These are phyloP conservation scores for Drosophila truncata DNA, from an alignment of 1,140 invertebrate species.

Conservation along the genomic window DNA sequence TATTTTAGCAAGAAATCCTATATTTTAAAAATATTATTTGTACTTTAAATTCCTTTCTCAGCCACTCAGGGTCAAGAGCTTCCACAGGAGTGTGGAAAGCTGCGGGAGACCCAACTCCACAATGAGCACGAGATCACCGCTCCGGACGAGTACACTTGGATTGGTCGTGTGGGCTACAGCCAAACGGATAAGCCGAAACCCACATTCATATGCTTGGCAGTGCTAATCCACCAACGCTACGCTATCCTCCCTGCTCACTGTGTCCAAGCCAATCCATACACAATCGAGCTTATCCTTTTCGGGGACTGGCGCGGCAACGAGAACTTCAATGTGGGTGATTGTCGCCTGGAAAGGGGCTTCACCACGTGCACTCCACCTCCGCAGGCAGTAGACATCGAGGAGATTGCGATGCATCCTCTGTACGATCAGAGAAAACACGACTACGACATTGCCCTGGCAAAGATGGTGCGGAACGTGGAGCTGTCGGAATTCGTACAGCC, in stretches of 20 bases:
- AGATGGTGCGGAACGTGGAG: constrained; percentile 2
- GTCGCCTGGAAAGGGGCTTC: not conserved
- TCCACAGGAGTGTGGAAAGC: constrained; percentile 19
- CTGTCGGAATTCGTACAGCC: constrained; percentile 20
- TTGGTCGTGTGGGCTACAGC: constrained; percentile 23
- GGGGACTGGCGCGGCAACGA: constrained; percentile 5
- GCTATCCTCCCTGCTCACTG: constrained; percentile 27
- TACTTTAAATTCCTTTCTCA: not conserved
- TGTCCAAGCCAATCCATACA: not conserved
- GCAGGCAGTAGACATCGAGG: constrained; percentile 7
- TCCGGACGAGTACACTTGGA: constrained; percentile 33
- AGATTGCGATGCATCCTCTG: constrained; percentile 29
- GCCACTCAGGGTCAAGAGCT: not conserved
- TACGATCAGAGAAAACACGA: not conserved
- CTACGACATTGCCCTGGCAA: constrained; percentile 35
- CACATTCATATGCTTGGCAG: not conserved
- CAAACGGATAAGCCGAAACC: not conserved
- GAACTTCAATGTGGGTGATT: not conserved
- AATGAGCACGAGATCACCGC: not conserved
- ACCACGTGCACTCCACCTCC: constrained; percentile 14
- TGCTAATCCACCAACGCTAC: constrained; percentile 16
- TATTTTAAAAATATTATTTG: not conserved
- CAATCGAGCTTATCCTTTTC: not conserved
- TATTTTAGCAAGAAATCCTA: not conserved
- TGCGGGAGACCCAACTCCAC: constrained; percentile 22